phyloP scores from a whole-genome alignment of 2,888 invertebrate genomes.

The Eledona agricola region DNA sequence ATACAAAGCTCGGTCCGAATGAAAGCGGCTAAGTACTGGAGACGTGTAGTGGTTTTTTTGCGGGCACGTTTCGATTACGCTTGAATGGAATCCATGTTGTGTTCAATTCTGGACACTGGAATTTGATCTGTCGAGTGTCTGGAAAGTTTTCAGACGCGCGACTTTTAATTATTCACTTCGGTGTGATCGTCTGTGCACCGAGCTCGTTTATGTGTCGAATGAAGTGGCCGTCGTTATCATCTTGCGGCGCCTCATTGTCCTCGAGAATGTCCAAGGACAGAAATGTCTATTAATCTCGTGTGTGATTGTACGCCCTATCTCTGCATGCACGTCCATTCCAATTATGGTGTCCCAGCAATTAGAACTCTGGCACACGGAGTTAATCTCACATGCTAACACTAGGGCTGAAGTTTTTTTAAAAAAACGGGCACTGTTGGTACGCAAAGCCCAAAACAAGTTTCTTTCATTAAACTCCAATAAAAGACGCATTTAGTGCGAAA shows the following conservation, averaged over 20 bases:
- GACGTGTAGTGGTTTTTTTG: slow-evolving; percentile 29
- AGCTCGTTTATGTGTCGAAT: too few relatives aligned
- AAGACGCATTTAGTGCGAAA: slow-evolving; percentile 35
- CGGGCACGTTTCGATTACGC: slow-evolving; percentile 30
- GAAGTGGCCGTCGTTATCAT: slow-evolving; percentile 8
- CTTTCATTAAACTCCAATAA: slow-evolving; percentile 38
- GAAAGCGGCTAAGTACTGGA: slow-evolving; percentile 26
- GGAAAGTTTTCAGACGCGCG: too few relatives aligned
- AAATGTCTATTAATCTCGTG: slow-evolving; percentile 11
- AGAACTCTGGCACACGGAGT: not conserved
- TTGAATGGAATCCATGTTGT: too few relatives aligned
- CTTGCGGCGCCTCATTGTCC: slow-evolving; percentile 21
- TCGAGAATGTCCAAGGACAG: slow-evolving; percentile 5
- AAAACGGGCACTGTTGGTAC: too few relatives aligned
- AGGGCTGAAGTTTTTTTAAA: too few relatives aligned
- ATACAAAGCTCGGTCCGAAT: slow-evolving; percentile 30
- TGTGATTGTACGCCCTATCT: slow-evolving; percentile 12
- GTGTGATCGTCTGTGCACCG: too few relatives aligned
- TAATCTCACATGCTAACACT: too few relatives aligned
- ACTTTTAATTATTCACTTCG: too few relatives aligned
- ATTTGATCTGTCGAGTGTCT: too few relatives aligned
- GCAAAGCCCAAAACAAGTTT: slow-evolving; percentile 32
- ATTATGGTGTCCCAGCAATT: not conserved
- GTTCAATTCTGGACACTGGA: too few relatives aligned
- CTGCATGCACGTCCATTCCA: slow-evolving; percentile 1